Evolutionary conservation across 2,113 vertebrate species (phyloP).

Genomic region (Entomyzon cyanotis): DNA sequence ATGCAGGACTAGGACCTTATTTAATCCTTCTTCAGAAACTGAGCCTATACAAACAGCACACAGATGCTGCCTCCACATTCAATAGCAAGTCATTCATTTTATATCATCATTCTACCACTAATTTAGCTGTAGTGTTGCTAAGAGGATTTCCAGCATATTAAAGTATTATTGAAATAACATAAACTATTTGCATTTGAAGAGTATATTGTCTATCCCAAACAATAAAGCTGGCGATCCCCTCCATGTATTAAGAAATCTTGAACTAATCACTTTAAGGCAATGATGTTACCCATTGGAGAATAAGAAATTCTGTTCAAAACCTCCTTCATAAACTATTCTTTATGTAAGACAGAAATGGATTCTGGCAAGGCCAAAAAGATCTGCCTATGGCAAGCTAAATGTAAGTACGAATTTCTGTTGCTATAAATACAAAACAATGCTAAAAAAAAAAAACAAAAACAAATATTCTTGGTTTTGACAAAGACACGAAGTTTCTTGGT

Average conservation of each 20-base stretch:
- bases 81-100: neutral
- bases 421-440: neutral
- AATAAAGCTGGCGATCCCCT: neutral
- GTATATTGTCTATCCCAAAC: neutral
- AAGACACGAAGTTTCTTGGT: neutral
- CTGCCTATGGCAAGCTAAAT: neutral
- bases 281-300: neutral
- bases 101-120: neutral
- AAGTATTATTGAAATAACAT: neutral
- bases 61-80: neutral
- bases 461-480: neutral
- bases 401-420: neutral
- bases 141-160: neutral
- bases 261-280: neutral
- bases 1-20: neutral
- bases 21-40: conserved; percentile 10
- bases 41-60: neutral
- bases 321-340: neutral
- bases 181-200: conserved; percentile 11
- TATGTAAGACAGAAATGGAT: neutral
- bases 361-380: neutral
- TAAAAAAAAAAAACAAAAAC: neutral
- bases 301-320: neutral
- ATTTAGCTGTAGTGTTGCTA: neutral
- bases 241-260: neutral